phyloP scores from a whole-genome alignment of 2,888 invertebrate genomes.

The Euplexia lucipara region DNA sequence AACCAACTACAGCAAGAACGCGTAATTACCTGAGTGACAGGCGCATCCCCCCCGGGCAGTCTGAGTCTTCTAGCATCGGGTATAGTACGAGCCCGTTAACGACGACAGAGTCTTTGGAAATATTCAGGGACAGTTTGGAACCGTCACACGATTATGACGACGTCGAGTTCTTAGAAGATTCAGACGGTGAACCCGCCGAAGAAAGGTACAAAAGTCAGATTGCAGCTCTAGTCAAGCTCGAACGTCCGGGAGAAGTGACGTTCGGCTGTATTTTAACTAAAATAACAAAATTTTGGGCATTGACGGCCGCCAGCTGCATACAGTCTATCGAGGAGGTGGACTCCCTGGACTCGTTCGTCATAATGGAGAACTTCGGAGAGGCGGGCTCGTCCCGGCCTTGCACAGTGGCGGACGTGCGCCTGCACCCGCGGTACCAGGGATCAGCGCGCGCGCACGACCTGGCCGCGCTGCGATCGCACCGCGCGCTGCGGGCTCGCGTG shows the following conservation, averaged over 20 bases:
- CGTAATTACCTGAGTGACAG: conserved; percentile 69
- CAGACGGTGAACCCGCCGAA: conserved; percentile 58
- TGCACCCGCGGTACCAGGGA: conserved; percentile 79
- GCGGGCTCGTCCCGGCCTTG: conserved; percentile 64
- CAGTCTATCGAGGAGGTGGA: conserved; percentile 82
- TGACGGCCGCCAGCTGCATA: conserved; percentile 85
- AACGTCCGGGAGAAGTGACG: conserved; percentile 71
- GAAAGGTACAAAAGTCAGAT: conserved; percentile 65
- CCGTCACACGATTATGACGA: conserved; percentile 33
- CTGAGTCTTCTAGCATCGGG: background rate
- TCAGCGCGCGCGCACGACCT: conserved; percentile 72
- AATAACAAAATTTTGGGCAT: conserved; percentile 75
- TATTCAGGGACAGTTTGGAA: conserved; percentile 7
- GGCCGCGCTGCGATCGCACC: conserved; percentile 75
- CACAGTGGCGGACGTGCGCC: conserved; percentile 72
- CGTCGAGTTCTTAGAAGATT: conserved; percentile 42
- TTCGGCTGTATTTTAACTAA: conserved; percentile 83
- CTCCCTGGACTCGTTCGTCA: conserved; percentile 79
- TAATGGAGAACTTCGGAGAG: conserved; percentile 74
- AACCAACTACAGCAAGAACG: conserved; percentile 71
- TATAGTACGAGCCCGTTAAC: background rate
- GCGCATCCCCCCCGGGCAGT: background rate
- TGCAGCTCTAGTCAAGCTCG: conserved; percentile 78
- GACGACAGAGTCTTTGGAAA: conserved; percentile 11
- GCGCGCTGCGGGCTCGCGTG: conserved; percentile 54